Conservation (phyloP, 1,140 invertebrate species). For the Paramacrobiotus metropolitanus region DNA sequence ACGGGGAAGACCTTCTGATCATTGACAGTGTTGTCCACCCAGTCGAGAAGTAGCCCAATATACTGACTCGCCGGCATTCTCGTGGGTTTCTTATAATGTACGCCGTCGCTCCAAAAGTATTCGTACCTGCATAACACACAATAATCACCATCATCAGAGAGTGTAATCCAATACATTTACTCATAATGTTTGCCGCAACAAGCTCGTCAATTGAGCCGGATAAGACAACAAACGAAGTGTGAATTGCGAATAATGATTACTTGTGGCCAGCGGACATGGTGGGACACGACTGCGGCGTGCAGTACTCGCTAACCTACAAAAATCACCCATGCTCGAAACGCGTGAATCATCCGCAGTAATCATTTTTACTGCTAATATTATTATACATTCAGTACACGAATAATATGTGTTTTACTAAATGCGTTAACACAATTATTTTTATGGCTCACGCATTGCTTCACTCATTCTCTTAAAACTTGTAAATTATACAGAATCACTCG, state of each 20-base stretch:
- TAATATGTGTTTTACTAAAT: too few species aligned
- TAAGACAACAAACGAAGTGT: neutral
- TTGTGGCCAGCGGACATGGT: slow-evolving; percentile 60
- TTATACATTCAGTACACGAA: too few species aligned
- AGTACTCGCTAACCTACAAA: slow-evolving; percentile 36
- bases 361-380: too few species aligned
- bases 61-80: slow-evolving; percentile 64
- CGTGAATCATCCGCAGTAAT: too few species aligned
- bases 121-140: slow-evolving; percentile 36
- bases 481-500: too few species aligned
- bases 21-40: slow-evolving; percentile 79
- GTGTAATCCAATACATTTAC: too few species aligned
- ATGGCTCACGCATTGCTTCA: too few species aligned
- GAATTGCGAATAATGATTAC: neutral
- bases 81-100: slow-evolving; percentile 62
- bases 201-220: slow-evolving; percentile 5
- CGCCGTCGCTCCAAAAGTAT: slow-evolving; percentile 75
- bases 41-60: slow-evolving; percentile 68
- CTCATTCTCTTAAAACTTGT: too few species aligned
- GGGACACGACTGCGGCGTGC: slow-evolving; percentile 58
- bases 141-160: too few species aligned
- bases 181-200: too few species aligned
- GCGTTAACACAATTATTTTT: too few species aligned
- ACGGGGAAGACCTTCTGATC: slow-evolving; percentile 64
- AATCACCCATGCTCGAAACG: too few species aligned